Conservation (phyloP, 2,888 invertebrate species). For the Petrolisthes manimaculis region DNA sequence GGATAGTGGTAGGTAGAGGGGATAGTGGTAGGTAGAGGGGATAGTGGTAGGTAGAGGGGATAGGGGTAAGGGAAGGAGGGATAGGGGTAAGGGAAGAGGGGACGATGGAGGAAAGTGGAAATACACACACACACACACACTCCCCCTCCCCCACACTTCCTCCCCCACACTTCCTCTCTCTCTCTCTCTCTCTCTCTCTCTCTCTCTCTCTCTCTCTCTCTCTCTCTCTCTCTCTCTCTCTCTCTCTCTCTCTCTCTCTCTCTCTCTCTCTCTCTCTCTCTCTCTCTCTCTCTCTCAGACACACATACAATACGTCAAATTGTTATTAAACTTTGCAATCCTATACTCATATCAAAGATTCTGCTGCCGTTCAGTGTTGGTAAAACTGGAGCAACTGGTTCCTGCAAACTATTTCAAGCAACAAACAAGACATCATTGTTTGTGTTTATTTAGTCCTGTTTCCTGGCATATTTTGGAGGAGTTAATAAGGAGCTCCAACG, state of each 20-base stretch:
- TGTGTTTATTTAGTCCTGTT: no score
- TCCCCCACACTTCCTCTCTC: background rate
- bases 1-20: background rate
- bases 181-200: background rate
- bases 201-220: no score
- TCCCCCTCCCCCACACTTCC: background rate
- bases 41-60: background rate
- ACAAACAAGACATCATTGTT: no score
- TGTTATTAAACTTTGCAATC: no score
- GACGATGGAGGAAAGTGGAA: background rate
- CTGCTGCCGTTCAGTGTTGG: no score
- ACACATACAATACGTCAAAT: background rate
- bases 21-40: background rate
- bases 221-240: background rate
- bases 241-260: background rate
- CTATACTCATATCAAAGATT: no score
- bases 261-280: background rate
- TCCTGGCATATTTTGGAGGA: no score
- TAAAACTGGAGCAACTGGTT: no score
- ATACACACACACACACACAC: background rate
- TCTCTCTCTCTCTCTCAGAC: background rate
- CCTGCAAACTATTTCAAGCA: no score
- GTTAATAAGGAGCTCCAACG: no score
- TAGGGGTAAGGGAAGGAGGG: background rate
- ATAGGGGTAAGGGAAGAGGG: background rate